Percentiles rank a stretch among this genome's conserved stretches.
These are phyloP conservation scores for Augochlora pura DNA, from an alignment of 1,140 invertebrate genomes.

Conservation along the genomic window DNA sequence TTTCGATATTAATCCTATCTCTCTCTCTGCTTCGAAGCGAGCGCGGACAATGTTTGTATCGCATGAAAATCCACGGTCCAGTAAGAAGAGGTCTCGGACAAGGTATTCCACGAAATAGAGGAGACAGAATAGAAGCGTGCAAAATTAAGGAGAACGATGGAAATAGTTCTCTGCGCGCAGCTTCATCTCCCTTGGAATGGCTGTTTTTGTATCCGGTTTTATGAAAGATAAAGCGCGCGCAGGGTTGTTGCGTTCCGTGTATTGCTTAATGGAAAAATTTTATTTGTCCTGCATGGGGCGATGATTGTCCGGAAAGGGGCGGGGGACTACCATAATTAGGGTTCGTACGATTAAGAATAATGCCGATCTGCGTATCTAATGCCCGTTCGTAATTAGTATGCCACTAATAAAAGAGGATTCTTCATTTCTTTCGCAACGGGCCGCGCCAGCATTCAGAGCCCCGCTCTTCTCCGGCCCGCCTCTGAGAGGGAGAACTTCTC, in stretches of 20 bases:
- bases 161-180: neutral
- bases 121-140: too few species aligned
- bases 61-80: too few species aligned
- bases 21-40: too few species aligned
- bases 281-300: neutral
- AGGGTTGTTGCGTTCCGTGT: neutral
- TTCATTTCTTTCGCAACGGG: neutral
- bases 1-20: too few species aligned
- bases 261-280: conserved; percentile 24
- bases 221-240: conserved; percentile 4
- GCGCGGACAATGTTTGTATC: too few species aligned
- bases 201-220: neutral
- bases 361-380: conserved; percentile 7
- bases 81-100: neutral
- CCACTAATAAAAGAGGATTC: conserved; percentile 10
- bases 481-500: neutral
- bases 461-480: neutral
- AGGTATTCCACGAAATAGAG: neutral
- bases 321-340: conserved; percentile 13
- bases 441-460: too few species aligned
- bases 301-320: conserved; percentile 18
- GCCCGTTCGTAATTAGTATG: conserved; percentile 9
- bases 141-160: conserved; percentile 1
- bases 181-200: neutral
- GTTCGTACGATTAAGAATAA: conserved; percentile 12